Conservation (phyloP, 2,797 vertebrate species). For the Tapirus indicus region DNA sequence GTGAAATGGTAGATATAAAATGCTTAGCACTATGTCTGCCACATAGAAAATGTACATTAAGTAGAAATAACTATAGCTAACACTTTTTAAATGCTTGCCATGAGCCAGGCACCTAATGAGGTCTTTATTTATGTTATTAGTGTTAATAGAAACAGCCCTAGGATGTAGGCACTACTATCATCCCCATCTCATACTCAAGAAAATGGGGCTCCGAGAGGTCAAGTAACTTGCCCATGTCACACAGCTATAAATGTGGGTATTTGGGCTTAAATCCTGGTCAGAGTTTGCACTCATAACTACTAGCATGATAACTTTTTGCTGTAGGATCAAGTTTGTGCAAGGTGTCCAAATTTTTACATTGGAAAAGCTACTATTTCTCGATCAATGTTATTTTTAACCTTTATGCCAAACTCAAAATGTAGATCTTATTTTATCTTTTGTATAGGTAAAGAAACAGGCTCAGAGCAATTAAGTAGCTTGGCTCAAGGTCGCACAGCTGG, state of each 20-base stretch:
- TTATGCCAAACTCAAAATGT: not conserved
- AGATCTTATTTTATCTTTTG: constrained; percentile 2
- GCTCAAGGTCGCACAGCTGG: not conserved
- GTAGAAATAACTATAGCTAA: not conserved
- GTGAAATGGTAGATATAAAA: not conserved
- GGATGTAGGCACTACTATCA: not conserved
- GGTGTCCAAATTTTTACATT: not conserved
- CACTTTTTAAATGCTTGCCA: not conserved
- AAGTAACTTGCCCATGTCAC: not conserved
- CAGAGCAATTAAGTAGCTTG: not conserved
- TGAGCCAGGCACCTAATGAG: not conserved
- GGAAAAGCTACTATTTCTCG: constrained; percentile 9
- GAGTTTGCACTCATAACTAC: not conserved
- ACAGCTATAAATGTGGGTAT: not conserved
- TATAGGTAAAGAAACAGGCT: not conserved
- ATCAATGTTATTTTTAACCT: not conserved
- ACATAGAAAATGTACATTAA: not conserved
- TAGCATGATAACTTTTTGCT: not conserved
- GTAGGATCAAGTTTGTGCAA: not conserved
- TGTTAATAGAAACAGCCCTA: not conserved
- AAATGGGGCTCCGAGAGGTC: not conserved
- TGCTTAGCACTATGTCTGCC: not conserved
- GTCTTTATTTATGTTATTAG: not conserved
- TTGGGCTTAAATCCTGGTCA: not conserved
- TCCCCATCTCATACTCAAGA: not conserved